These are phyloP conservation scores for Hyperopisus bebe DNA, from an alignment of 2,113 vertebrate genomes.

Conservation along the genomic window DNA sequence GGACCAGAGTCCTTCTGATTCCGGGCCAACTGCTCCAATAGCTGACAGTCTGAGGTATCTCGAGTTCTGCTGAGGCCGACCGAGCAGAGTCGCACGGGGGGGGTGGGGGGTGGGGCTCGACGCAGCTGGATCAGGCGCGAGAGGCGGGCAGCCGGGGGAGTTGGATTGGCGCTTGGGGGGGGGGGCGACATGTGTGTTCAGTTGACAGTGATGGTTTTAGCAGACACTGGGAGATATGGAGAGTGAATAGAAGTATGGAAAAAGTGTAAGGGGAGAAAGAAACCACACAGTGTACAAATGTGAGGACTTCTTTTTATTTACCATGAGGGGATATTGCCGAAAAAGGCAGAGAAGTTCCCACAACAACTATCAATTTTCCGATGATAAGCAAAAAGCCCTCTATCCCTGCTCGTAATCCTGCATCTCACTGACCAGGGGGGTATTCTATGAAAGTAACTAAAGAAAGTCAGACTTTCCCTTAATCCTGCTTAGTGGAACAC, in stretches of 20 bases:
- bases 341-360: not conserved
- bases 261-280: conserved; percentile 28
- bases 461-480: not conserved
- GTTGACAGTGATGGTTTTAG: conserved; percentile 50
- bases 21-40: not conserved
- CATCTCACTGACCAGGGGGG: not conserved
- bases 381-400: not conserved
- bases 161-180: not conserved
- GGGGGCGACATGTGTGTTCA: not conserved
- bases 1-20: not conserved
- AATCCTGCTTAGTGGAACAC: not conserved
- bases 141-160: not conserved
- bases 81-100: not conserved
- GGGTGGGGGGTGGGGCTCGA: not conserved
- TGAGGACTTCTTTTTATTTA: conserved; percentile 14
- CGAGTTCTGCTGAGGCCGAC: not conserved
- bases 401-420: not conserved
- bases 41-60: not conserved
- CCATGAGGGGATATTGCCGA: not conserved
- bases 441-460: no score
- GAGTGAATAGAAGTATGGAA: conserved; percentile 30
- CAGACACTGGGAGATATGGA: conserved; percentile 42
- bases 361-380: not conserved
- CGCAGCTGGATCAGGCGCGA: conserved; percentile 20
- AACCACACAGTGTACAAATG: conserved; percentile 28